Conservation (phyloP, 2,888 invertebrate genomes). For the Drosophila diplacantha region DNA sequence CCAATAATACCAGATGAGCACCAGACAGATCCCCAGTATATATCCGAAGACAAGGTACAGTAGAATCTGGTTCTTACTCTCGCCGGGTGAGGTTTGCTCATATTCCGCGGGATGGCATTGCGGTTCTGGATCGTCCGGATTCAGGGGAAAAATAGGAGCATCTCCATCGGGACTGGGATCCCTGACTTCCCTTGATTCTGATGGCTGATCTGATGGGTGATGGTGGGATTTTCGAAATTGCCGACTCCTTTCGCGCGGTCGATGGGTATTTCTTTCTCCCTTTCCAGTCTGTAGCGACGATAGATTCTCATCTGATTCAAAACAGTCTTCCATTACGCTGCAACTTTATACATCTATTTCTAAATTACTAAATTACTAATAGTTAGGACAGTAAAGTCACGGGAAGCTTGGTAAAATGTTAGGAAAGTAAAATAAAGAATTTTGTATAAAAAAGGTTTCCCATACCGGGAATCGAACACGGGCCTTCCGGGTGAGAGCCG, state of each 20-base stretch:
- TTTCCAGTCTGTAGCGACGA: not conserved
- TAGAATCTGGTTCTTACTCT: not conserved
- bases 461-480: conserved; percentile 87
- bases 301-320: not conserved
- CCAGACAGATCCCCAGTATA: conserved; percentile 56
- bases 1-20: conserved; percentile 53
- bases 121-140: not conserved
- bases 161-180: conserved; percentile 11
- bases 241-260: not conserved
- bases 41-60: conserved; percentile 59
- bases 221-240: not conserved
- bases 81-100: not conserved
- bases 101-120: not conserved
- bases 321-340: not conserved
- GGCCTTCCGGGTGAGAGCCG: conserved; percentile 80
- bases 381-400: conserved; percentile 1
- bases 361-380: not conserved
- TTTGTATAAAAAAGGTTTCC: conserved; percentile 9
- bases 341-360: not conserved
- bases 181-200: not conserved
- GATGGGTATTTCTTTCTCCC: not conserved
- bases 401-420: not conserved
- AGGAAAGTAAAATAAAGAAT: not conserved
- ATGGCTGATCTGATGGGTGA: not conserved
- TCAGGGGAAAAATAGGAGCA: conserved; percentile 19